Evolutionary conservation across 2,888 invertebrate genomes (phyloP).

Genomic region (Carcina quercana): DNA sequence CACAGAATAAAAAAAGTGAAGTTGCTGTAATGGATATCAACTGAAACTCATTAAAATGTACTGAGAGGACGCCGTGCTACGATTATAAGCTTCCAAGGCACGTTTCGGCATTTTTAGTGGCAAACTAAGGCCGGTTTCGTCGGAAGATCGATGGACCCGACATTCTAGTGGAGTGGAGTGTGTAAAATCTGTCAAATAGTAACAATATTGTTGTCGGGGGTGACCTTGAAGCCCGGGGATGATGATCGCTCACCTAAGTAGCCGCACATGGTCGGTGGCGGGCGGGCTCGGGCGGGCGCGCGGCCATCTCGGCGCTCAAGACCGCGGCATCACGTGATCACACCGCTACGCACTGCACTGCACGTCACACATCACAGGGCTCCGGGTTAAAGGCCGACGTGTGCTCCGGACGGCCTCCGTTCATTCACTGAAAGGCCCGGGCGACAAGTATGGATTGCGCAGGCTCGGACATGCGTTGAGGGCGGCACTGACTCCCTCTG

Average conservation of each 20-base stretch:
- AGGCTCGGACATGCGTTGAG: conserved; percentile 55
- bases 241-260: conserved; percentile 52
- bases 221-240: conserved; percentile 45
- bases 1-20: too few species aligned
- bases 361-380: conserved; percentile 45
- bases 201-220: conserved; percentile 37
- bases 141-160: not conserved
- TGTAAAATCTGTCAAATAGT: not conserved
- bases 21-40: too few species aligned
- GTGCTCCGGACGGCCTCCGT: conserved; percentile 34
- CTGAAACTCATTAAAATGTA: too few species aligned
- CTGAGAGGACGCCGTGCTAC: too few species aligned
- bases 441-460: conserved; percentile 46
- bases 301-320: conserved; percentile 60
- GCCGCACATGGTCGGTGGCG: conserved; percentile 55
- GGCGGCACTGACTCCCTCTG: conserved; percentile 47
- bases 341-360: conserved; percentile 33
- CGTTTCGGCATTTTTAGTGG: too few species aligned
- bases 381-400: conserved; percentile 29
- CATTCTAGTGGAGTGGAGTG: not conserved
- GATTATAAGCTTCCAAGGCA: too few species aligned
- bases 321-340: conserved; percentile 45
- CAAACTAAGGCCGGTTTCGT: not conserved
- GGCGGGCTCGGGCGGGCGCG: conserved; percentile 55
- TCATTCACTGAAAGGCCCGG: conserved; percentile 68